Base-by-base conservation (phyloP, 2,888 invertebrate species). In the Noctua comes region DNA sequence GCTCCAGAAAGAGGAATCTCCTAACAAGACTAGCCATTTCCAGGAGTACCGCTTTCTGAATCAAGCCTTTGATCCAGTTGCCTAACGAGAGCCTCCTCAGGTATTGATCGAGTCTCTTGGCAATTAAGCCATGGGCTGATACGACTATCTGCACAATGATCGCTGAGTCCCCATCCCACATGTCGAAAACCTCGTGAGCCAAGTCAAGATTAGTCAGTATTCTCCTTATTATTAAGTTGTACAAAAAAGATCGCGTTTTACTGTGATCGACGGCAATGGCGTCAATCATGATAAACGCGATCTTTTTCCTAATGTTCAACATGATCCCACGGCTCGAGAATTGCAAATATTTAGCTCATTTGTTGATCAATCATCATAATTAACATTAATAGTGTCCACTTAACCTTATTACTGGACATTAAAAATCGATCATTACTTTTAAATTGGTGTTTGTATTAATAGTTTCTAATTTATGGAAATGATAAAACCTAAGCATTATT, bases 311-410 rank as follows among this genome's bases (percentile, higher is more conserved):
- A 24, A 66, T 66, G 8, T 66, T 40, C 7, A 24, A 16, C 54
- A 40, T 54, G 24, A 70, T 66, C 40, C n/a, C n/a, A 18, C 18
- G 27, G n/a, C 11, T 40, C 11, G 21, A 40, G 27, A 70, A 11
- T 8, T 27, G 72, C 27, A 46, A 46, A 62, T 46, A 62, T 24
- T 27, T 62, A 68, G 21, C 5, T 68, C 51, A 51, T 2, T 36
- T 65, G 48, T 73, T 73, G 46, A 51, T 40, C 21, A 68, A 73
- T 51, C 16, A 27, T 21, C 21, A 46, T 62, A 62, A 72, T 57
- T 13, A 73, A 8, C 18, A 65, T 6, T 31, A 74, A 68, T 51
- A 43, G 18, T 70, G 43, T 40, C 43, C 11, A 43, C 21, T 27
- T 43, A 54, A 18, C 31, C 11, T 74, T 27, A 4, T 74, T 24